Percentiles rank a stretch among this genome's conserved stretches.
Conservation (phyloP, 1,140 invertebrate genomes). For the Idris sp. region DNA sequence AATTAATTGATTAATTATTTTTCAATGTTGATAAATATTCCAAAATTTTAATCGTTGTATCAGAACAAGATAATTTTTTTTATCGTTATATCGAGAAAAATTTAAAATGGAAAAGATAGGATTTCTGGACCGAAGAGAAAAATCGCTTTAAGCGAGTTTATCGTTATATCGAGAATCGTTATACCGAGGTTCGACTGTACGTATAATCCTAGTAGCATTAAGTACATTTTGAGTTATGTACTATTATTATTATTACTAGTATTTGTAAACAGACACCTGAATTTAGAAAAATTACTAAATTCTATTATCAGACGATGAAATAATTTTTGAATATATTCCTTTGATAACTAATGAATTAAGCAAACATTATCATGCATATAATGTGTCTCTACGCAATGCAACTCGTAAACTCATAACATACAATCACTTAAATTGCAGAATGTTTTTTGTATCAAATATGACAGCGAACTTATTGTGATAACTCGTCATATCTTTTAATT, state of each 20-base stretch:
- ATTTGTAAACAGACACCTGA: slow-evolving; percentile 6
- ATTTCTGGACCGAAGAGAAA: too few species aligned
- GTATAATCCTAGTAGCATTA: too few species aligned
- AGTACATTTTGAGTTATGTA: too few species aligned
- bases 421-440: not conserved
- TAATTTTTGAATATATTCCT: slow-evolving; percentile 14
- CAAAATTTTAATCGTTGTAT: too few species aligned
- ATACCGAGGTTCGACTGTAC: too few species aligned
- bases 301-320: slow-evolving; percentile 7
- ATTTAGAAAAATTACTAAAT: slow-evolving; percentile 16
- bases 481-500: slow-evolving; percentile 3
- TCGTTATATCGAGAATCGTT: too few species aligned
- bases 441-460: not conserved
- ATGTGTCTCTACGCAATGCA: not conserved
- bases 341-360: slow-evolving; percentile 17
- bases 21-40: too few species aligned
- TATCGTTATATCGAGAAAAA: too few species aligned
- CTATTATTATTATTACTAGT: slow-evolving; percentile 10
- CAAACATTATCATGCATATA: slow-evolving; percentile 16
- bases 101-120: too few species aligned
- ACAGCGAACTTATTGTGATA: not conserved
- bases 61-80: too few species aligned
- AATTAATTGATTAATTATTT: too few species aligned
- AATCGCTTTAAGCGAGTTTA: too few species aligned
- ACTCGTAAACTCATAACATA: slow-evolving; percentile 3